Conservation (phyloP, 2,113 vertebrate species). For the Syngnathoides biaculeatus region DNA sequence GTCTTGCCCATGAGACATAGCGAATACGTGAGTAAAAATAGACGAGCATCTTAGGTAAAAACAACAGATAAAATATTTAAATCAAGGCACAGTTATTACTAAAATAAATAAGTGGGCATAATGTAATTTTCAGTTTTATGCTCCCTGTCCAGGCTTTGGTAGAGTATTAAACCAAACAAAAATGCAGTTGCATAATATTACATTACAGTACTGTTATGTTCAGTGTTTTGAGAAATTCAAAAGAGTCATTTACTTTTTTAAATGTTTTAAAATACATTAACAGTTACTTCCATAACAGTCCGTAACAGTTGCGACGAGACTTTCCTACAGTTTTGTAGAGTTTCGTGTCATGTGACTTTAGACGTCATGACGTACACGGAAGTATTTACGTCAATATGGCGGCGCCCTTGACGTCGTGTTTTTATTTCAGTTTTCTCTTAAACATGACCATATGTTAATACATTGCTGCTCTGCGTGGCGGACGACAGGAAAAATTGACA, state of each 20-base stretch:
- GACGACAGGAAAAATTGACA: background rate
- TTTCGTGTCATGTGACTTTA: conserved; percentile 3
- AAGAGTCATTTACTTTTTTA: background rate
- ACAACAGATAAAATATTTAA: too few relatives aligned
- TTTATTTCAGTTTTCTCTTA: conserved; percentile 12
- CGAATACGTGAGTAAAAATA: too few relatives aligned
- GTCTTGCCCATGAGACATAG: too few relatives aligned
- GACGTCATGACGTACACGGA: conserved; percentile 45
- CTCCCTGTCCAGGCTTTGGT: too few relatives aligned
- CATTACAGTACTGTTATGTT: too few relatives aligned
- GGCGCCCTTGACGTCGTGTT: conserved; percentile 66
- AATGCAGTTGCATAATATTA: too few relatives aligned
- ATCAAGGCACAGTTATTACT: too few relatives aligned
- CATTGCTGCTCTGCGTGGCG: too few relatives aligned
- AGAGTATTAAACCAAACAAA: too few relatives aligned
- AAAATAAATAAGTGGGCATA: too few relatives aligned
- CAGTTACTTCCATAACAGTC: background rate
- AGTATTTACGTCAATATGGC: conserved; percentile 63
- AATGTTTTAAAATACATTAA: background rate
- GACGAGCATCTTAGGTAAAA: too few relatives aligned
- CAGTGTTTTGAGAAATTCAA: background rate
- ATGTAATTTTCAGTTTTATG: too few relatives aligned
- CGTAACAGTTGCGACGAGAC: background rate
- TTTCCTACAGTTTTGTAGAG: background rate
- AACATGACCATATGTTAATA: background rate